Evolutionary conservation across 2,797 vertebrate genomes (phyloP).

Genomic region (Syncerus caffer): DNA sequence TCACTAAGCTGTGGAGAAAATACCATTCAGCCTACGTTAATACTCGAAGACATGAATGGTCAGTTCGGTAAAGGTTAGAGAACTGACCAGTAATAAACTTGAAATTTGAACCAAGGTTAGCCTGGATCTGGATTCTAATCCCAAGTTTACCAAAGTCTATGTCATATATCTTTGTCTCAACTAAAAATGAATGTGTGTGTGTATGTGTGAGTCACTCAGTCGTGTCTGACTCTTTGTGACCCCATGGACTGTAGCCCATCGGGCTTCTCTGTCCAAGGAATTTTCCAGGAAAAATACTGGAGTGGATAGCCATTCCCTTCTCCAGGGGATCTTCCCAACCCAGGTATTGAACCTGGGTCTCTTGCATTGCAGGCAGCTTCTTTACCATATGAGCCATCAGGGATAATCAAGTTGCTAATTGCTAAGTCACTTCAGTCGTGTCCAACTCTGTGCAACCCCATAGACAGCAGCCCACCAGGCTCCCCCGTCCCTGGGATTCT

Average conservation of each 20-base stretch:
- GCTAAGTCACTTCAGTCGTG: too few relatives aligned
- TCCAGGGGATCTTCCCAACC: background rate
- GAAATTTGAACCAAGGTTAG: background rate
- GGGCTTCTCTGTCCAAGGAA: background rate
- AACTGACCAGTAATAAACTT: background rate
- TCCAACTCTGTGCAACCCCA: too few relatives aligned
- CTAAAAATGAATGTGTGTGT: background rate
- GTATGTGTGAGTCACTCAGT: background rate
- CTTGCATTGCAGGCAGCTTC: background rate
- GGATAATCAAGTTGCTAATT: background rate
- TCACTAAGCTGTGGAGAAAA: background rate
- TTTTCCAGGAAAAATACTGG: background rate
- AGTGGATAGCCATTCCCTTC: background rate
- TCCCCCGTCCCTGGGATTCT: too few relatives aligned
- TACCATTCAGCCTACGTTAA: background rate
- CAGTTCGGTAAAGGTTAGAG: background rate
- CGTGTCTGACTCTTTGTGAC: background rate
- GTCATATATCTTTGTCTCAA: background rate
- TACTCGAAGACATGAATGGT: background rate
- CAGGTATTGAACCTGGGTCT: background rate
- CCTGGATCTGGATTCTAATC: background rate
- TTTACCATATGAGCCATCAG: background rate
- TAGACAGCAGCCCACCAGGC: too few relatives aligned
- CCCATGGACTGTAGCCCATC: background rate
- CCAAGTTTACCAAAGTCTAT: background rate